These are phyloP conservation scores for Neelides sp. DNA, from an alignment of 1,140 invertebrate genomes.

Conservation along the genomic window DNA sequence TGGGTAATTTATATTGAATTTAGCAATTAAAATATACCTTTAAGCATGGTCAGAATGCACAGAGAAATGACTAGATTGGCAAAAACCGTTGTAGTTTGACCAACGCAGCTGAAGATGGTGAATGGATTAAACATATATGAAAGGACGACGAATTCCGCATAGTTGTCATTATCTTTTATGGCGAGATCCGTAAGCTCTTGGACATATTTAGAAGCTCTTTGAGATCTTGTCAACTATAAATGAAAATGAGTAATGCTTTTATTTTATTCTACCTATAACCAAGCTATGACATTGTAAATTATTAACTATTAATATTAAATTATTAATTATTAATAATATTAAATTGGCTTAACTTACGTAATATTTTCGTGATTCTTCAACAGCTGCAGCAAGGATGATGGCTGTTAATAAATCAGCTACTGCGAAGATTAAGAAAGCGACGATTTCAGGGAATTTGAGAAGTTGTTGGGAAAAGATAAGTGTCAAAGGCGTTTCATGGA, in stretches of 20 bases:
- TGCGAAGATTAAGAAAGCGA: constrained; percentile 48
- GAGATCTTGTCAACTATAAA: constrained; percentile 21
- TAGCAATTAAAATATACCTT: too few relatives aligned
- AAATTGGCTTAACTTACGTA: constrained; percentile 39
- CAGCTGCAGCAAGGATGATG: constrained; percentile 51
- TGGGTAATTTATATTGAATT: not conserved
- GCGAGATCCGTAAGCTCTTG: constrained; percentile 42
- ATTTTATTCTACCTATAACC: not conserved
- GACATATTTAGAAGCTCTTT: constrained; percentile 18
- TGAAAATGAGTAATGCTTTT: constrained; percentile 17
- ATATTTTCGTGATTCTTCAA: constrained; percentile 50
- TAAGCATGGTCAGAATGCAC: constrained; percentile 54
- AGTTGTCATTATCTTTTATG: constrained; percentile 42
- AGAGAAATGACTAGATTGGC: constrained; percentile 68
- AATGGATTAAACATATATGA: constrained; percentile 90
- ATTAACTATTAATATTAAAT: not conserved
- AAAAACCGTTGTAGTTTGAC: constrained; percentile 77
- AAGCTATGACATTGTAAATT: not conserved
- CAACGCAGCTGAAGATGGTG: constrained; percentile 76
- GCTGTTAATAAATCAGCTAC: constrained; percentile 60
- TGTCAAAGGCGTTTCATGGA: constrained; percentile 77
- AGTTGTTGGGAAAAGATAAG: constrained; percentile 55
- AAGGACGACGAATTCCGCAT: constrained; percentile 53
- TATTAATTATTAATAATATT: not conserved
- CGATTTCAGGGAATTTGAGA: constrained; percentile 46